Evolutionary conservation across 2,797 vertebrate genomes (phyloP).

Genomic region (Zenarchopterus dispar): DNA sequence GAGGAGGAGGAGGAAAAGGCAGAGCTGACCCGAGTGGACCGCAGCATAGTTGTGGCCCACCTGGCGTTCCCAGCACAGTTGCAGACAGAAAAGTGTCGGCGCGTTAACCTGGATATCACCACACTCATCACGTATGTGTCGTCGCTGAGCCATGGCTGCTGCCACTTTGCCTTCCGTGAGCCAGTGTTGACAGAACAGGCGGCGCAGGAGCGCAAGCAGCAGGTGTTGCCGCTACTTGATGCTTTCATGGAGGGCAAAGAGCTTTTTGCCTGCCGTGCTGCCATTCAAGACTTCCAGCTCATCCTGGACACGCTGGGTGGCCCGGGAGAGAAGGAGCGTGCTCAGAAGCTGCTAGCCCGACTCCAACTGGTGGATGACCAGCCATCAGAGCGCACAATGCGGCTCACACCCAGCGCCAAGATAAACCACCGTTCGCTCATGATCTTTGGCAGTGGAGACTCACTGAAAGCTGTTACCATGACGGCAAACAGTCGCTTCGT

Average conservation of each 20-base stretch:
- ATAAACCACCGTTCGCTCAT: slow-evolving; percentile 90
- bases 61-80: slow-evolving; percentile 83
- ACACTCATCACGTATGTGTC: slow-evolving; percentile 95
- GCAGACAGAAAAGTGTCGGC: slow-evolving; percentile 86
- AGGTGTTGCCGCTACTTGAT: slow-evolving; percentile 88
- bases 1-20: slow-evolving; percentile 67
- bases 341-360: slow-evolving; percentile 82
- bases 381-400: slow-evolving; percentile 88
- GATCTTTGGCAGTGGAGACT: slow-evolving; percentile 95
- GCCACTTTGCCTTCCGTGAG: slow-evolving; percentile 90
- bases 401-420: slow-evolving; percentile 89
- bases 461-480: slow-evolving; percentile 92
- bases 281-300: slow-evolving; percentile 90
- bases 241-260: slow-evolving; percentile 93
- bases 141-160: slow-evolving; percentile 91
- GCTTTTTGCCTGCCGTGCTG: slow-evolving; percentile 91
- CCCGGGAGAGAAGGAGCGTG: slow-evolving; percentile 87
- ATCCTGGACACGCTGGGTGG: slow-evolving; percentile 94
- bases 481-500: slow-evolving; percentile 96
- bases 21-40: slow-evolving; percentile 62
- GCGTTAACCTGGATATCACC: slow-evolving; percentile 94
- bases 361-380: slow-evolving; percentile 88
- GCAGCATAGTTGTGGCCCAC: slow-evolving; percentile 42
- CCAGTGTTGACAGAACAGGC: slow-evolving; percentile 95
- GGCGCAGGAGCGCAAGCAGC: slow-evolving; percentile 87